Evolutionary conservation across 2,888 invertebrate genomes (phyloP).

Genomic region (Patella ulyssiponensis): DNA sequence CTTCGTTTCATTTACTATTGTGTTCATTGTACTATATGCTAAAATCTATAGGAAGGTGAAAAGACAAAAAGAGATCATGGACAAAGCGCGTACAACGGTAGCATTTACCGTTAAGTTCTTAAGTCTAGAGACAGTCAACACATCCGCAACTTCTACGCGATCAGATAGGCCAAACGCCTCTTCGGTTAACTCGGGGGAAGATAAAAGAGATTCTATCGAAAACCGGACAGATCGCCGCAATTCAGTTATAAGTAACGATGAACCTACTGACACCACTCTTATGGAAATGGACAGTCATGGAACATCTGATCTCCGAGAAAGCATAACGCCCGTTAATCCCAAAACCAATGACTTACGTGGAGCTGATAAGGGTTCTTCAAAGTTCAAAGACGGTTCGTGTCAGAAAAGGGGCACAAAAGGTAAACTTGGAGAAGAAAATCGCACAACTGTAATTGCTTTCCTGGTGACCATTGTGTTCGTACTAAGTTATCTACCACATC

Average conservation of each 20-base stretch:
- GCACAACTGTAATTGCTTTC: conserved; percentile 39
- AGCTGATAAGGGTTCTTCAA: too few relatives aligned
- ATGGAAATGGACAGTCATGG: too few relatives aligned
- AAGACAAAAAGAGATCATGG: conserved; percentile 25
- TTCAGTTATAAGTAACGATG: too few relatives aligned
- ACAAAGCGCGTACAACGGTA: conserved; percentile 8
- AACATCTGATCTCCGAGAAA: too few relatives aligned
- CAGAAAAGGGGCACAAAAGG: not conserved
- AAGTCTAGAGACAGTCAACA: too few relatives aligned
- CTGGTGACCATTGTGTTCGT: conserved; percentile 47
- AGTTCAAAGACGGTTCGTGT: too few relatives aligned
- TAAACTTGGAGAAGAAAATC: conserved; percentile 1
- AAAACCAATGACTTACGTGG: too few relatives aligned
- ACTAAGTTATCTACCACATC: conserved; percentile 46
- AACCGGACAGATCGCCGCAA: too few relatives aligned
- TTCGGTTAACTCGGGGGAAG: not conserved
- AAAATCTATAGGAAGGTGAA: conserved; percentile 42
- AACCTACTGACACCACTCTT: too few relatives aligned
- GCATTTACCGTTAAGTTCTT: not conserved
- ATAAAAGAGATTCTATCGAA: too few relatives aligned
- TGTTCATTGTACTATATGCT: conserved; percentile 45
- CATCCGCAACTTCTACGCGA: too few relatives aligned
- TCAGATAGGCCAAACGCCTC: not conserved
- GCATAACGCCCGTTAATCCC: too few relatives aligned
- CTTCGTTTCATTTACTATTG: conserved; percentile 42